Base-by-base conservation (phyloP, 2,113 vertebrate genomes). In the Ceyx cyanopectus region DNA sequence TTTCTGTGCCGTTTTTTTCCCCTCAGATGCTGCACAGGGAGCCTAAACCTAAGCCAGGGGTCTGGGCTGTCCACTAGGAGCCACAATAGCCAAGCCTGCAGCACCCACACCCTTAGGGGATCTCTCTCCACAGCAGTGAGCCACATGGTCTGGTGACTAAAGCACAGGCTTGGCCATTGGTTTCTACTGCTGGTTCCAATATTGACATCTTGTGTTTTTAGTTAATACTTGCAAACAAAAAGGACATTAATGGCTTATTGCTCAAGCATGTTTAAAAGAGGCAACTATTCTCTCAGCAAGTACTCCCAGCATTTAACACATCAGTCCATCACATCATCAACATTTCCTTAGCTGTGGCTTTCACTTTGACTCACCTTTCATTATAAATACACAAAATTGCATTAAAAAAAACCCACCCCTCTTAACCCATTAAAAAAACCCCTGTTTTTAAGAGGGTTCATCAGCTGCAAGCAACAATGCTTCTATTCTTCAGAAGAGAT, bases 171-270 rank as follows among this genome's bases (percentile, higher is more conserved):
- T 63, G 23, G 85, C 66, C 80, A 88, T 53, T 54, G 48, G n/a
- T 85, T 94, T 88, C 72, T 62, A 21, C 69, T 53, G 27, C 82
- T 53, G 79, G 29, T 76, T 91, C 92, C 89, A 87, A 73, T 81
- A 74, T 81, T 92, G 85, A 90, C 82, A 88, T 90, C 85, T 95
- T 93, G 83, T 89, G 85, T 95, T 91, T 56, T 72, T 85, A 76
- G 66, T 61, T 87, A 87, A 77, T 80, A 41, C 67, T 85, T 62
- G 21, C 67, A 89, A 87, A 50, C 87, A 87, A 94, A 95, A 93
- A 91, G 81, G 81, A 87, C 85, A 85, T 95, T 14, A 1, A 45
- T 73, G 27, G 56, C 58, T 85, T 87, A 85, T 73, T 60, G 67
- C 68, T 72, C 10, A 14, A 85, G 85, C 66, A 46, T 32, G 30